Conservation (phyloP, 2,797 vertebrate genomes). For the Syndactyla subalaris region DNA sequence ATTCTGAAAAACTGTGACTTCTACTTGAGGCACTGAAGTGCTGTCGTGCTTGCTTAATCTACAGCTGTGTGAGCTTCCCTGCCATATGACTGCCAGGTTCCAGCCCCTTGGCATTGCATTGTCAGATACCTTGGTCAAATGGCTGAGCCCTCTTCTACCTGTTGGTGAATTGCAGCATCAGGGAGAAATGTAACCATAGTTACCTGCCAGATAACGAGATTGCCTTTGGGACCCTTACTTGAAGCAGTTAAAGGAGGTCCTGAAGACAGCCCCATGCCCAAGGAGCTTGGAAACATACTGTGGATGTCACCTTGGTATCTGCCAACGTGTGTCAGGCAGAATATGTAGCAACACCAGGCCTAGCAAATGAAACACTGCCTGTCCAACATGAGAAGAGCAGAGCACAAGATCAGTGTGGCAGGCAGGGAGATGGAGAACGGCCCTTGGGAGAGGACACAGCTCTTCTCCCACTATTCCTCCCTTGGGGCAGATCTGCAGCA, state of each 20-base stretch:
- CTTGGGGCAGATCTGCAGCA: neutral
- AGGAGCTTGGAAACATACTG: neutral
- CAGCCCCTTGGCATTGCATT: neutral
- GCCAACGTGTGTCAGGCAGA: neutral
- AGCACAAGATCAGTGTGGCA: neutral
- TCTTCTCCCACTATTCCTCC: rapidly evolving
- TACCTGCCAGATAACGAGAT: neutral
- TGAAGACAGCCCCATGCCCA: neutral
- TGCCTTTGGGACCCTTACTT: neutral
- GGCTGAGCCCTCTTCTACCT: neutral
- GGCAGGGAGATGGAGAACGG: neutral
- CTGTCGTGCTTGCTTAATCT: neutral
- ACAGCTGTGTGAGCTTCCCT: neutral
- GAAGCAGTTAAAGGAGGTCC: neutral
- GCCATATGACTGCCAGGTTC: neutral
- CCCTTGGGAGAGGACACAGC: neutral
- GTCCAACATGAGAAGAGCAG: neutral
- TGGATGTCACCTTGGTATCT: neutral
- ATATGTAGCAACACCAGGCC: too few species aligned
- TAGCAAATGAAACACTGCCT: neutral
- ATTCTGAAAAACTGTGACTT: neutral
- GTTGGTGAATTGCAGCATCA: neutral
- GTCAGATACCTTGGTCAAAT: neutral
- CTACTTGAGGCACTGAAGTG: neutral
- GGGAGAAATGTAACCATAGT: neutral